A percentile compares a stretch with the other conserved stretches of the same genome.
phyloP scores from a whole-genome alignment of 2,888 invertebrate species.

The Lepidonotus clava region DNA sequence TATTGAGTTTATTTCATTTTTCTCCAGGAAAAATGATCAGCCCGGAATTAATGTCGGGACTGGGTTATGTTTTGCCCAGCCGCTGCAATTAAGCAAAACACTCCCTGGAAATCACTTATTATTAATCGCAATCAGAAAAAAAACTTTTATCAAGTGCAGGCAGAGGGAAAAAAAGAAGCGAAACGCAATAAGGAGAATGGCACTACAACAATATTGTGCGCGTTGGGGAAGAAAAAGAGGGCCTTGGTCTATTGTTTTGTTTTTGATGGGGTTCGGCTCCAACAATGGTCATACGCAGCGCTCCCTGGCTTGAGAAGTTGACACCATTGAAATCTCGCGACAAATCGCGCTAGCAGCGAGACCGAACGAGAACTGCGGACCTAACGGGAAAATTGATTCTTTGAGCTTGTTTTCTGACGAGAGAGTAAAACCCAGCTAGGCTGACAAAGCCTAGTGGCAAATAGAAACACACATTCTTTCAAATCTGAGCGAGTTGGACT shows the following conservation, averaged over 20 bases:
- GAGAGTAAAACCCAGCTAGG: background rate
- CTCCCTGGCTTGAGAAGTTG: background rate
- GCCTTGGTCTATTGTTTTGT: conserved; percentile 17
- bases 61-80: background rate
- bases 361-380: conserved; percentile 4
- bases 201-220: conserved; percentile 30
- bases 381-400: conserved; percentile 44
- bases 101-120: conserved; percentile 46
- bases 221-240: background rate
- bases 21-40: conserved; percentile 38
- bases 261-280: background rate
- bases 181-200: conserved; percentile 47
- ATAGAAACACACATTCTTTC: conserved; percentile 47
- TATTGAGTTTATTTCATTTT: conserved; percentile 53
- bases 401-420: conserved; percentile 48
- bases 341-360: conserved; percentile 33
- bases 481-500: conserved; percentile 35
- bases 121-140: conserved; percentile 47
- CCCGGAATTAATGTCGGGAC: conserved; percentile 36
- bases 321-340: conserved; percentile 22
- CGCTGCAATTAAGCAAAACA: conserved; percentile 49
- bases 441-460: conserved; percentile 41
- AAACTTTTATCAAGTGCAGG: conserved; percentile 22
- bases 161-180: conserved; percentile 17
- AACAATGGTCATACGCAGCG: conserved; percentile 22